These are phyloP conservation scores for Ochotona curzoniae DNA, from an alignment of 2,113 vertebrate species.

Conservation along the genomic window DNA sequence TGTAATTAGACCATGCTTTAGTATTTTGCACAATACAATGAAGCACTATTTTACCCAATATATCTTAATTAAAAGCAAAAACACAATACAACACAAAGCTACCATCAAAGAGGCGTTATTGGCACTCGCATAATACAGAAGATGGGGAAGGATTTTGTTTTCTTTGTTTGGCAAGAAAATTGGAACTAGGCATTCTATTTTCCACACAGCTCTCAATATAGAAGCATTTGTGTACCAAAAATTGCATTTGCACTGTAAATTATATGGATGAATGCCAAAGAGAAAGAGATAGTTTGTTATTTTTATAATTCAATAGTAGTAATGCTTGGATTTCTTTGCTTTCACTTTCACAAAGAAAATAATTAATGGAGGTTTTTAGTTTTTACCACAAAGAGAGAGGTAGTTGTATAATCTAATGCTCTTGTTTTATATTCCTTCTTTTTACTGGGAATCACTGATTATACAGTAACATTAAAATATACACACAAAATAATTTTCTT, in stretches of 20 bases:
- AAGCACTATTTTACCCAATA: conserved; percentile 71
- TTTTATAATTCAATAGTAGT: conserved; percentile 79
- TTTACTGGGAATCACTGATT: conserved; percentile 75
- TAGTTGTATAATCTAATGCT: conserved; percentile 70
- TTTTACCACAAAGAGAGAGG: conserved; percentile 59
- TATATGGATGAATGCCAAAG: conserved; percentile 66
- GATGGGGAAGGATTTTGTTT: conserved; percentile 69
- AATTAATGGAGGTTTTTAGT: conserved; percentile 61
- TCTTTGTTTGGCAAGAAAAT: conserved; percentile 75
- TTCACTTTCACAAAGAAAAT: conserved; percentile 77
- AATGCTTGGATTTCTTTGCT: conserved; percentile 64
- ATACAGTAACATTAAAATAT: conserved; percentile 44
- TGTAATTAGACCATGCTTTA: conserved; percentile 59
- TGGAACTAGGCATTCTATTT: conserved; percentile 66
- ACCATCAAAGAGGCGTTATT: conserved; percentile 72
- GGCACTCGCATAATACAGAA: conserved; percentile 68
- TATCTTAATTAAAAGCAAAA: conserved; percentile 80
- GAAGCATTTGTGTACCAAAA: conserved; percentile 72
- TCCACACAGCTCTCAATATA: conserved; percentile 69
- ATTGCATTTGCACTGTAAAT: conserved; percentile 77
- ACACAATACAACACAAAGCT: conserved; percentile 61
- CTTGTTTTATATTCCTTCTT: conserved; percentile 47
- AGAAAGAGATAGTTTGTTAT: conserved; percentile 77
- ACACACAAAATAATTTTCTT: conserved; percentile 67
- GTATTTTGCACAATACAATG: conserved; percentile 72